Conservation (phyloP, 2,888 invertebrate genomes). For the Cephonodes hylas region DNA sequence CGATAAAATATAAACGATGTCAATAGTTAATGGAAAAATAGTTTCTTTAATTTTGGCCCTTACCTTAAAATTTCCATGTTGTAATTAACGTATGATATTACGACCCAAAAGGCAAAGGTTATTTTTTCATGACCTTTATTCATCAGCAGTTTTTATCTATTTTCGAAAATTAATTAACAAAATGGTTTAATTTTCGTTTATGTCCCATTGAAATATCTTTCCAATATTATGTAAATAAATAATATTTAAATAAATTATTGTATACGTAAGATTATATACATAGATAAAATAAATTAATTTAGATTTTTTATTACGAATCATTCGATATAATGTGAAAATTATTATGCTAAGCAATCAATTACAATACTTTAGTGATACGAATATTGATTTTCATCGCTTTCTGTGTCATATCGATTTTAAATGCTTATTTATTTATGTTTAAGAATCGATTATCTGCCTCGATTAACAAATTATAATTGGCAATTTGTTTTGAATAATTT, state of each 20-base stretch:
- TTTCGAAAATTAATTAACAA: background rate
- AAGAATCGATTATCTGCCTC: conserved; percentile 8
- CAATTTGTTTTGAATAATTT: conserved; percentile 7
- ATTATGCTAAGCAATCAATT: conserved; percentile 12
- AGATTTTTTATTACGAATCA: conserved; percentile 52
- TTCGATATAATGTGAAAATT: conserved; percentile 27
- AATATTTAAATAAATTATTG: conserved; percentile 58
- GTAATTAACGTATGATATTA: too few species aligned
- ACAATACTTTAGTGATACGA: conserved; percentile 18
- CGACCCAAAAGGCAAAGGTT: too few species aligned
- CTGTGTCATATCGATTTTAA: conserved; percentile 33
- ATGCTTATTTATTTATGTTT: conserved; percentile 25
- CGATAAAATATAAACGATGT: too few species aligned
- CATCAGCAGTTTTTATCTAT: too few species aligned
- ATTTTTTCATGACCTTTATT: too few species aligned
- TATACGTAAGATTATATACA: conserved; percentile 47
- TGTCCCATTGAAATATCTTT: conserved; percentile 27
- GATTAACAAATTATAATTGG: background rate
- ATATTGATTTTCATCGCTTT: conserved; percentile 31
- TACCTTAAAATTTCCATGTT: too few species aligned
- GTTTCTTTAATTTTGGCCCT: too few species aligned
- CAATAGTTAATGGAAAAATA: too few species aligned
- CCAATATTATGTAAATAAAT: conserved; percentile 38
- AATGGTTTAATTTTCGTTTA: background rate
- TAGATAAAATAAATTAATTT: conserved; percentile 33